Evolutionary conservation across 2,113 vertebrate genomes (phyloP).

Genomic region (Sphaerodactylus townsendi): DNA sequence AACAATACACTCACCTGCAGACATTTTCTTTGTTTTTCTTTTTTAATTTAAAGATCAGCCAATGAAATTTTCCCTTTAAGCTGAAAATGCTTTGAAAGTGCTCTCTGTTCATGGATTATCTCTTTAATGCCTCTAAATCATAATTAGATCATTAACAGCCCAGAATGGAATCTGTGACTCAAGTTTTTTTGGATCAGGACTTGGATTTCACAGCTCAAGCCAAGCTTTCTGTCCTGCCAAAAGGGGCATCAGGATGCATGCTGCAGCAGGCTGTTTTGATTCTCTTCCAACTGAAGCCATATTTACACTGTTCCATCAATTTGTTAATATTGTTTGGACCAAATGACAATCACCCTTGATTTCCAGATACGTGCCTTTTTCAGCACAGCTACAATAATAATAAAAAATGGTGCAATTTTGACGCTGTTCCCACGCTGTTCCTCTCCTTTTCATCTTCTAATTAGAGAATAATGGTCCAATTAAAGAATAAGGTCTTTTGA

Average conservation of each 20-base stretch:
- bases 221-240: neutral
- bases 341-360: slow-evolving; percentile 17
- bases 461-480: neutral
- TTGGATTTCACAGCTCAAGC: neutral
- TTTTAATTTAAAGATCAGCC: neutral
- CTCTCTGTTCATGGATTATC: neutral
- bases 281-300: neutral
- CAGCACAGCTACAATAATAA: neutral
- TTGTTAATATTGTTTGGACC: slow-evolving; percentile 13
- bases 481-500: neutral
- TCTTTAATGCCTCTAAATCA: slow-evolving; percentile 3
- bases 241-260: neutral
- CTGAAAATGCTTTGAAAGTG: neutral
- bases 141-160: slow-evolving; percentile 2
- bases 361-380: slow-evolving; percentile 16
- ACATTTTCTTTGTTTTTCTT: neutral
- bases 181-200: slow-evolving; percentile 5
- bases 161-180: neutral
- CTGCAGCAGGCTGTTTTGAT: neutral
- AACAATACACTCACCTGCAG: neutral
- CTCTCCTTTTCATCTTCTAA: neutral
- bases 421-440: neutral
- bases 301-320: slow-evolving; percentile 27
- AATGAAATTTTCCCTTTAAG: neutral
- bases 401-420: slow-evolving; percentile 3